A percentile compares a stretch with the other conserved stretches of the same genome.
Evolutionary conservation across 1,140 invertebrate genomes (phyloP).

Genomic region (Brachionus sp.): DNA sequence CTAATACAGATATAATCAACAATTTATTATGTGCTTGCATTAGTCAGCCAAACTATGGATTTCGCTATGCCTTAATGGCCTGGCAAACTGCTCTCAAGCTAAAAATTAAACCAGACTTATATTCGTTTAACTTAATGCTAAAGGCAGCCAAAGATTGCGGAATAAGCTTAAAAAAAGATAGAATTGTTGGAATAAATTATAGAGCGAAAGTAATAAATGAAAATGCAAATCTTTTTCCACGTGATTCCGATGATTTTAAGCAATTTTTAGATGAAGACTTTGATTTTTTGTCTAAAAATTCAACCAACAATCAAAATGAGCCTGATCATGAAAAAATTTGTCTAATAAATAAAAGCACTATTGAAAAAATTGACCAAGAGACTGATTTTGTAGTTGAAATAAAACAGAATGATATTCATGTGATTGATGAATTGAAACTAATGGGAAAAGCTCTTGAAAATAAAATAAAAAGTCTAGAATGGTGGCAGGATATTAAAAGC

Average conservation of each 20-base stretch:
- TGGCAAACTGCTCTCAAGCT: slow-evolving; percentile 33
- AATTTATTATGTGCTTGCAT: slow-evolving; percentile 42
- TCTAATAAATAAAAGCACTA: background rate
- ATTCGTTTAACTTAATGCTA: slow-evolving; percentile 6
- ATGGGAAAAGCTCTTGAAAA: slow-evolving; percentile 1
- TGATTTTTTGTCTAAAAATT: background rate
- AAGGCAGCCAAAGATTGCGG: slow-evolving; percentile 38
- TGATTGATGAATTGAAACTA: slow-evolving; percentile 15
- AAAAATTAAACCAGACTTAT: background rate
- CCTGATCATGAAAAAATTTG: slow-evolving; percentile 2
- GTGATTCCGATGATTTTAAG: background rate
- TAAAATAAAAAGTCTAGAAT: slow-evolving; percentile 34
- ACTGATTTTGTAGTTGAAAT: background rate
- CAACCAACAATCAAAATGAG: background rate
- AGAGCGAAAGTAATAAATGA: background rate
- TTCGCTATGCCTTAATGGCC: slow-evolving; percentile 36
- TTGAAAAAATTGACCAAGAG: background rate
- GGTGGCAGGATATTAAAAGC: slow-evolving; percentile 41
- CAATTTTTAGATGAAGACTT: slow-evolving; percentile 11
- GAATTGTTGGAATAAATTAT: background rate
- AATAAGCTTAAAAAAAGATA: slow-evolving; percentile 12
- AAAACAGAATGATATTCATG: background rate
- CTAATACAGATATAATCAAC: background rate
- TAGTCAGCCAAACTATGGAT: slow-evolving; percentile 22
- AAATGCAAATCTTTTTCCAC: slow-evolving; percentile 18